Base-by-base conservation (phyloP, 2,797 vertebrate genomes). In the Telmatherina bonti region DNA sequence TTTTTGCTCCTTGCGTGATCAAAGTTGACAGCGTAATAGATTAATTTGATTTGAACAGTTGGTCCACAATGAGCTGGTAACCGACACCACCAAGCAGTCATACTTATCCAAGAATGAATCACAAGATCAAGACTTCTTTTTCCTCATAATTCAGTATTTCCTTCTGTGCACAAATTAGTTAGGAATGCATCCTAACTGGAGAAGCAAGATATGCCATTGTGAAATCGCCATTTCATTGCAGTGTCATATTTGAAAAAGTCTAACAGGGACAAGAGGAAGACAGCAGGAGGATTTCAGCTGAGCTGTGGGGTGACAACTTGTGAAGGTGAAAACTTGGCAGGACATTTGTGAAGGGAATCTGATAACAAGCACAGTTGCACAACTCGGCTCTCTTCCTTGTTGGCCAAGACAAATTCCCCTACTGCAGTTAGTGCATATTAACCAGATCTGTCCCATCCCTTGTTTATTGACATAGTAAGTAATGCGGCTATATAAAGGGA, bases 401-500 rank as follows among this genome's bases (percentile, higher is more conserved):
- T 74, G 55, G 24, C 27, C 12, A 8, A 53, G 58, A 51, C 33
- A 72, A 79, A 76, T 70, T 71, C 67, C 76, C 66, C 58, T 62
- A 35, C 49, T 58, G 41, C 57, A 62, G 54, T 71, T 35, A 33
- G 49, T 67, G 53, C 24, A 59, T 56, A 72, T 79, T 67, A 82
- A 72, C 67, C 49, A 65, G 38, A 67, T 58, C 29, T 1, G 1
- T 59, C 31, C 56, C 29, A 0, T 5, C 45, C 15, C 22, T 67
- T 55, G 60, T 80, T 78, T 87, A 73, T 85, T 89, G 63, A 85
- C 75, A 62, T 7, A 72, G 71, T 30, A 57, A 68, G 31, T 7
- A 24, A 71, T 77, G 66, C 12, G 20, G 20, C 55, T 67, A 29
- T 38, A 63, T 76, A 67, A 84, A 75, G 60, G 22, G 52, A 58